Base-by-base conservation (phyloP, 2,113 vertebrate species). In the Nanger granti region DNA sequence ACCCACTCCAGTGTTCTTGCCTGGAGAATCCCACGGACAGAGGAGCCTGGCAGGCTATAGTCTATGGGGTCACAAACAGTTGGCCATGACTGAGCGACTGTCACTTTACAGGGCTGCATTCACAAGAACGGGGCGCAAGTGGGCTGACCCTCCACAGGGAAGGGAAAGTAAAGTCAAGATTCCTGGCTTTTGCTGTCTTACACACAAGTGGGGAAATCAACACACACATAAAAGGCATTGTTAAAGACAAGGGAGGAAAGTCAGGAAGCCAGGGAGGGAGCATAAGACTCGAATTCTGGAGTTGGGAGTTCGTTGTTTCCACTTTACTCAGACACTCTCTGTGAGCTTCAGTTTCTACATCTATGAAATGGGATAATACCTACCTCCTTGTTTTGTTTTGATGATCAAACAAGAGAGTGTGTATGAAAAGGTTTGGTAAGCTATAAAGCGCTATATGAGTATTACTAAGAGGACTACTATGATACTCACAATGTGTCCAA, bases 291-390 rank as follows among this genome's bases (percentile, higher is more conserved):
- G 44, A 93, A 60, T 79, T 34, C 17, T 93, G 84, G 79, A 94
- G 84, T 69, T 80, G 34, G 54, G 44, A 6, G 31, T 84, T 88
- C 49, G 18, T 92, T 76, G 83, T 89, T 91, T 60, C n/a, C 41
- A 60, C 47, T 98, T 98, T 96, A 97, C 84, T 85, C 95, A 90
- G 22, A 80, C 9, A 37, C 9, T 34, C 84, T 69, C 49, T 69
- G 13, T 55, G 55, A 87, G 54, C 84, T 69, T 87, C 41, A 31
- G 47, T 29, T 90, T 95, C 80, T 93, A 92, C 91, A 92, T 94
- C 98, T 97, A 93, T 97, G 94, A 96, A 98, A 97, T 97, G 97
- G 97, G 96, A 92, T 97, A 90, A 97, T 97, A 97, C 88, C 95
- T 97, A 95, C 95, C 97, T 97, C 98, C 69, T 80, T 60, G 88